Evolutionary conservation across 2,797 vertebrate genomes (phyloP).

Genomic region (Kryptopterus vitreolus): DNA sequence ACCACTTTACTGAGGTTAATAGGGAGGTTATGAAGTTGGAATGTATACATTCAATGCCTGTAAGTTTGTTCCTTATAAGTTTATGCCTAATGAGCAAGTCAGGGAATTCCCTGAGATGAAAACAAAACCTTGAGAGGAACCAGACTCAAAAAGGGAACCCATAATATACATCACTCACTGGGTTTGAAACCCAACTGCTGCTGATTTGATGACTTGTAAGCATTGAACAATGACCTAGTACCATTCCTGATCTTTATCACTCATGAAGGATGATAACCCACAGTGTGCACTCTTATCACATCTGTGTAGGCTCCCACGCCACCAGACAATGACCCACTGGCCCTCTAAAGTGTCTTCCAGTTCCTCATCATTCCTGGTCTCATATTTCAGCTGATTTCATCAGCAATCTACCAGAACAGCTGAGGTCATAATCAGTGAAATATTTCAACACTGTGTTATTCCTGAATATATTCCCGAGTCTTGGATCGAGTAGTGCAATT

Average conservation of each 20-base stretch:
- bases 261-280: background rate
- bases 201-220: too few relatives aligned
- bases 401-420: background rate
- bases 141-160: too few relatives aligned
- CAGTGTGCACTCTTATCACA: background rate
- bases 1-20: too few relatives aligned
- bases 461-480: background rate
- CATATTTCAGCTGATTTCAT: background rate
- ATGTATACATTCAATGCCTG: too few relatives aligned
- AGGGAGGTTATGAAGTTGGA: too few relatives aligned
- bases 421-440: conserved; percentile 7
- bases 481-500: background rate
- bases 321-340: conserved; percentile 8
- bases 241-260: background rate
- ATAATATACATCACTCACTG: too few relatives aligned
- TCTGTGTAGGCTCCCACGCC: background rate
- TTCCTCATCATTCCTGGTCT: background rate
- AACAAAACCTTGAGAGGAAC: too few relatives aligned
- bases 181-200: too few relatives aligned
- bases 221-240: background rate
- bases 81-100: too few relatives aligned
- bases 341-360: background rate
- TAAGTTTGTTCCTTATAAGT: too few relatives aligned
- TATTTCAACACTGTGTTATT: background rate
- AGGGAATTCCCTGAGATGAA: too few relatives aligned